phyloP scores from a whole-genome alignment of 2,113 vertebrate species.

The Tapirus terrestris region DNA sequence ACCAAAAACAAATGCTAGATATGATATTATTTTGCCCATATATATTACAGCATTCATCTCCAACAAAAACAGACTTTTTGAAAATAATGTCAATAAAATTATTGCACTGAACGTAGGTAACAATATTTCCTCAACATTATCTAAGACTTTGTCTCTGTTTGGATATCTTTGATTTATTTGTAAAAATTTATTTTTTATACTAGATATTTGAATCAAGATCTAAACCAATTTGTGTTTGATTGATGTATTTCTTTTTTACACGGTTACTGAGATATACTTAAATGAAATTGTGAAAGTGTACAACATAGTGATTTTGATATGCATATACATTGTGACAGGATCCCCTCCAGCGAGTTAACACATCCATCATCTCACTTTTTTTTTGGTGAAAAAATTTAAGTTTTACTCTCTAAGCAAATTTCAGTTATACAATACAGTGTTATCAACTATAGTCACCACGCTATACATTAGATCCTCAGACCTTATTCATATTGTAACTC shows the following conservation, averaged over 20 bases:
- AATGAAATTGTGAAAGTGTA: background rate
- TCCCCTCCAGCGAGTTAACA: background rate
- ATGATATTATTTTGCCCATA: background rate
- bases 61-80: background rate
- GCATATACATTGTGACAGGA: background rate
- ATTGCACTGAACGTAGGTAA: background rate
- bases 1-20: background rate
- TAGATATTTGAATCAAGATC: background rate
- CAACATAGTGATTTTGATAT: background rate
- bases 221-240: background rate
- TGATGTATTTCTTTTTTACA: background rate
- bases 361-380: background rate
- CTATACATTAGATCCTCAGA: background rate
- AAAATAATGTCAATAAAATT: background rate
- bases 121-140: background rate
- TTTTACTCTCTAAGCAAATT: background rate
- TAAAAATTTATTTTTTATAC: background rate
- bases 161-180: background rate
- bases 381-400: background rate
- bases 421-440: background rate
- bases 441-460: background rate
- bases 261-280: background rate
- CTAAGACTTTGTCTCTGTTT: background rate
- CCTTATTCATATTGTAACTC: background rate
- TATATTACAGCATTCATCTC: background rate